Evolutionary conservation across 2,888 invertebrate species (phyloP).

Genomic region (Limenitis camilla): DNA sequence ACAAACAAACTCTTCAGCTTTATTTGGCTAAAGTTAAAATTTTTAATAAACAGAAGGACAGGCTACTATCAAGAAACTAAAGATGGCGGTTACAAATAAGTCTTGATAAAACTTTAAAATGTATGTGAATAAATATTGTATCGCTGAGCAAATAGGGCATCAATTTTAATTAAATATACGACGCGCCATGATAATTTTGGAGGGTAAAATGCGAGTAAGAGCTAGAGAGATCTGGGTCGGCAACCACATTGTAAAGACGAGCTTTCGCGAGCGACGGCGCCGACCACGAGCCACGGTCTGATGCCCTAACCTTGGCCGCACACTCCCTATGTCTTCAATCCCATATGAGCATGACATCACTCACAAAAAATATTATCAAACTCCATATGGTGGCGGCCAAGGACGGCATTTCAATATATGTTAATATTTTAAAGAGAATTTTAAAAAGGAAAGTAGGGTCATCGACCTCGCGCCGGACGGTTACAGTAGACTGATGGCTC

Average conservation of each 20-base stretch:
- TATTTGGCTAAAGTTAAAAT: no score
- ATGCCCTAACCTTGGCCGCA: conserved; percentile 60
- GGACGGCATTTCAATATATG: conserved; percentile 53
- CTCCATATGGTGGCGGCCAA: conserved; percentile 42
- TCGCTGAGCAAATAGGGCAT: not conserved
- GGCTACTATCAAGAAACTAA: no score
- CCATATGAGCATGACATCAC: conserved; percentile 60
- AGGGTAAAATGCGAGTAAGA: conserved; percentile 51
- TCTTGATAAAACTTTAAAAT: not conserved
- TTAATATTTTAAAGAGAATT: conserved; percentile 42
- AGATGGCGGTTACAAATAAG: not conserved
- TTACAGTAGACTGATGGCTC: conserved; percentile 48
- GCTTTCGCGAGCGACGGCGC: conserved; percentile 56
- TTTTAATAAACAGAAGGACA: no score
- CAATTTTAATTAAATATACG: conserved; percentile 38
- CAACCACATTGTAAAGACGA: conserved; percentile 37
- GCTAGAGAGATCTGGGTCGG: conserved; percentile 54
- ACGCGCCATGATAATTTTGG: conserved; percentile 40
- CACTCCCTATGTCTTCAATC: conserved; percentile 57
- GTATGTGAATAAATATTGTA: not conserved
- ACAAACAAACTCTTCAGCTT: no score
- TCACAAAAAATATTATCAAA: conserved; percentile 39
- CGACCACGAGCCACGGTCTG: conserved; percentile 68
- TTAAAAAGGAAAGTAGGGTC: conserved; percentile 65
- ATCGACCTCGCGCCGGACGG: conserved; percentile 50